Evolutionary conservation across 2,113 vertebrate genomes (phyloP).

Genomic region (Bubo blakistoni): DNA sequence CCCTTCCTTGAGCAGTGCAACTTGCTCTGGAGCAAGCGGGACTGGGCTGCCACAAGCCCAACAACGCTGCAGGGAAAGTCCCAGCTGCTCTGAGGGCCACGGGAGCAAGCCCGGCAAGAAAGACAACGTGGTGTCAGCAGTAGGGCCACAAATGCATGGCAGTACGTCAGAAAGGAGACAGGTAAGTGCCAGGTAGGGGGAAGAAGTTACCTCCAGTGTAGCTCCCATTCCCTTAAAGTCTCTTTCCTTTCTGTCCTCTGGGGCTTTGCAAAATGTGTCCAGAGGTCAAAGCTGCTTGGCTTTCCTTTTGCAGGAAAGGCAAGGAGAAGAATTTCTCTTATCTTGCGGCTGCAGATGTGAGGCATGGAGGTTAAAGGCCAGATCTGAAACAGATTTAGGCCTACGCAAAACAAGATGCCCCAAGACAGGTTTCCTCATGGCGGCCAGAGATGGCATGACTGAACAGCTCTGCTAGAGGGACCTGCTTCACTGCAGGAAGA

Average conservation of each 20-base stretch:
- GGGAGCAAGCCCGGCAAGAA: not conserved
- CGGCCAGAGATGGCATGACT: rapidly evolving
- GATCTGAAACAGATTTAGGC: not conserved
- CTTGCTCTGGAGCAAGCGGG: rapidly evolving
- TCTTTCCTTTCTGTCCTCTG: not conserved
- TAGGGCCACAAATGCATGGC: not conserved
- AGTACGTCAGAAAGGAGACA: not conserved
- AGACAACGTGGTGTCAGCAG: not conserved
- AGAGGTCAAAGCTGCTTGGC: rapidly evolving
- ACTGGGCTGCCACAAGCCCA: rapidly evolving
- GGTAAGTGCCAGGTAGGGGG: not conserved
- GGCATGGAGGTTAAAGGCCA: not conserved
- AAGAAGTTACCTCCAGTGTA: not conserved
- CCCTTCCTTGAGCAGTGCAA: not conserved
- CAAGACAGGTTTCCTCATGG: not conserved
- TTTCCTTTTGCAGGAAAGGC: not conserved
- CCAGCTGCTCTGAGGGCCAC: rapidly evolving
- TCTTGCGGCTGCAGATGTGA: not conserved
- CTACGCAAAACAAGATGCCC: not conserved
- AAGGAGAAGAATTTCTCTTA: not conserved
- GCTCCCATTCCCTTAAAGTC: not conserved
- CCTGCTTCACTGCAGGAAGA: not conserved
- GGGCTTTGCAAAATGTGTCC: not conserved
- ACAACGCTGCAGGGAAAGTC: not conserved
- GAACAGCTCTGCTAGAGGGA: not conserved